Evolutionary conservation across 2,888 invertebrate genomes (phyloP), one percentile per base, ranked within the genome.

Genomic region (Drosophila monieri): DNA sequence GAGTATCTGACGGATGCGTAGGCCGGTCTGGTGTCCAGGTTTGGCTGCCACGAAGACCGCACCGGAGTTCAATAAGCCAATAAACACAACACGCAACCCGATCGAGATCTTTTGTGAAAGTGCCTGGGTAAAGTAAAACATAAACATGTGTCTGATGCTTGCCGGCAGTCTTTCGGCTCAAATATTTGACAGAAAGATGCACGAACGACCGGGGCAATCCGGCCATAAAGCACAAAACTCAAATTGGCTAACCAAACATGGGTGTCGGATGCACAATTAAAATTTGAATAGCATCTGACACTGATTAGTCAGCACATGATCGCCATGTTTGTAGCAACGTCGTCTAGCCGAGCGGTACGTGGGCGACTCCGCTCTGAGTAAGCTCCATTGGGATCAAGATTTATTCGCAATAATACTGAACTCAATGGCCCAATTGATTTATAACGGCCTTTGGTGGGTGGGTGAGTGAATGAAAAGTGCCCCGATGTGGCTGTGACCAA

Each of bases 61-160:
- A 37, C 55, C 10, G 43, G 84, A 76, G 86, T 85, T 80, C 80
- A 80, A 80, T 83, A 80, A 75, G 80, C 86, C 80, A 84, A 84
- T 80, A 77, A 85, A 77, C 68, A 61, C 23, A 12, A 35, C 53
- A 64, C 62, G 37, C 61, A 61, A 41, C 60, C 14, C 57, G n/a
- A 18, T 30, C 30, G 21, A 23, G 77, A 69, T 49, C 67, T 68
- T 57, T 76, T 84, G 87, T 72, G 87, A 86, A 81, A 81, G 85
- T 84, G 58, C 49, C 60, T 32, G 37, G 8, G 15, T 18, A 15
- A 43, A 43, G 10, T 59, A 39, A 64, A 69, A 56, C 69, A 83
- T 58, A 75, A 80, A 80, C 80, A 85, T 86, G 75, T 75, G 84
- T 77, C 60, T 76, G 80, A 84, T 70, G 78, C 53, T 64, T 58